Evolutionary conservation across 2,888 invertebrate species (phyloP).

Genomic region (Tetragnatha montana): DNA sequence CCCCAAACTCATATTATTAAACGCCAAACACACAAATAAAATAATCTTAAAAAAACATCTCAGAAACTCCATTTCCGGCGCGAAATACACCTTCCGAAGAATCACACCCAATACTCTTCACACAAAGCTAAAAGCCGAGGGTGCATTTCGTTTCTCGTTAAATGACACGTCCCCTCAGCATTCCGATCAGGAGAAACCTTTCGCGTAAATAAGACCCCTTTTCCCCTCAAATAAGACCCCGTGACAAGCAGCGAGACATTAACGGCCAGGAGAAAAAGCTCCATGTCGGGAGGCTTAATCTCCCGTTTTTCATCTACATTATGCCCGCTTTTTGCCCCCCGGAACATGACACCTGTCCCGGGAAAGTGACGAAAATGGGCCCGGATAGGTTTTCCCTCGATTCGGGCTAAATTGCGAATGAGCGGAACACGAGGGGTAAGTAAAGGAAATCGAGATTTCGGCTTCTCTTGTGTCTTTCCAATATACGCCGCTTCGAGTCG

Average conservation of each 20-base stretch:
- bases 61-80: neutral
- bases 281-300: conserved; percentile 1
- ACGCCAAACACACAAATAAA: too few relatives aligned
- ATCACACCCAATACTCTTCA: neutral
- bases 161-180: conserved; percentile 4
- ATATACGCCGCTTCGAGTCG: neutral
- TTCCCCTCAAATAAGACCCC: neutral
- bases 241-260: conserved; percentile 31
- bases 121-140: neutral
- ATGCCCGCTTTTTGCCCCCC: conserved; percentile 1
- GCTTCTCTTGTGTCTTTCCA: neutral
- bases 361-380: conserved; percentile 21
- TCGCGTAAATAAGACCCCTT: neutral
- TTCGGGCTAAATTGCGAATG: conserved; percentile 36
- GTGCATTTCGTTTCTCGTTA: conserved; percentile 2
- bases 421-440: neutral
- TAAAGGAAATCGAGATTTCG: neutral
- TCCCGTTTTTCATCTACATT: conserved; percentile 11
- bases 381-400: conserved; percentile 16
- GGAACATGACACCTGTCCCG: conserved; percentile 35
- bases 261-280: conserved; percentile 21
- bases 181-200: neutral
- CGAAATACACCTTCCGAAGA: neutral
- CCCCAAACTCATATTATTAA: too few relatives aligned
- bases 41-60: too few relatives aligned